A percentile compares a stretch with the other conserved stretches of the same genome.
phyloP scores from a whole-genome alignment of 2,797 vertebrate species.

The Falco peregrinus region DNA sequence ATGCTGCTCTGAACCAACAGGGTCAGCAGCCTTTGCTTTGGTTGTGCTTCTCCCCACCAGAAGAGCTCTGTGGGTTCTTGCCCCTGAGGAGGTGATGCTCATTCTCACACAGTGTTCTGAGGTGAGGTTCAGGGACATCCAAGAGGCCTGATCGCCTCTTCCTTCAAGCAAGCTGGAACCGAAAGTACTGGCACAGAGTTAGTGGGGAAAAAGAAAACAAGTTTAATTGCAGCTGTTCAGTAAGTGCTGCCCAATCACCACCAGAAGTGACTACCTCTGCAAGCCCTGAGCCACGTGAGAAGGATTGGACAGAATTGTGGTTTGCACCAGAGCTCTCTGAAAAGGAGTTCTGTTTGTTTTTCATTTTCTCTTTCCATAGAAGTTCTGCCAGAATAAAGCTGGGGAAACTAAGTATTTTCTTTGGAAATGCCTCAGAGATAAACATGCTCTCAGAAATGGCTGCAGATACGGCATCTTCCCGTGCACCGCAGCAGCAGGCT shows the following conservation, averaged over 20 bases:
- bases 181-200: not conserved
- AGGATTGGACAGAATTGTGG: not conserved
- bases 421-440: conserved; percentile 58
- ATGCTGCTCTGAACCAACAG: not conserved
- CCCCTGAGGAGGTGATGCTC: not conserved
- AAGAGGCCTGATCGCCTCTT: not conserved
- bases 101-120: not conserved
- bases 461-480: not conserved
- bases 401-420: conserved; percentile 31
- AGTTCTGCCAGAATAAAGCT: conserved; percentile 37
- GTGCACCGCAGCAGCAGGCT: not conserved
- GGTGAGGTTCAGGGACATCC: not conserved
- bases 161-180: not conserved
- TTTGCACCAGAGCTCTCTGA: not conserved
- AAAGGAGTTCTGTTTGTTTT: conserved; percentile 50
- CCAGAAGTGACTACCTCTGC: not conserved
- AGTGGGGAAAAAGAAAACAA: not conserved
- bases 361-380: conserved; percentile 42
- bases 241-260: not conserved
- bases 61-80: not conserved
- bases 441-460: not conserved
- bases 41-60: not conserved
- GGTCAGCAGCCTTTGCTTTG: not conserved
- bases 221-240: not conserved
- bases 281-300: not conserved